Conservation (phyloP, 2,797 vertebrate genomes). For the Sphenopsis melanotis region DNA sequence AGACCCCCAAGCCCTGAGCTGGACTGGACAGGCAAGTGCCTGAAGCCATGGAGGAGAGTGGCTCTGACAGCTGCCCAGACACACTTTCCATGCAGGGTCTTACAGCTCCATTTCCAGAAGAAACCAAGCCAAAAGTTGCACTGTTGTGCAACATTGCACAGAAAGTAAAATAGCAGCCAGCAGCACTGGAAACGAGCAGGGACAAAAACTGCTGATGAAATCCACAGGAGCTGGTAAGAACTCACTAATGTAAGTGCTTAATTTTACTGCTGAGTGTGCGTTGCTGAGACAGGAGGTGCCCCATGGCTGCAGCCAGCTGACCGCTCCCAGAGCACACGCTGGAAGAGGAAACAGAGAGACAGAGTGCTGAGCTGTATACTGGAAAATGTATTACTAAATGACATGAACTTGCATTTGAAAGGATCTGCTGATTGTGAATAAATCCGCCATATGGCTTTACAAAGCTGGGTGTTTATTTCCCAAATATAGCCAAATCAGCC, state of each 20-base stretch:
- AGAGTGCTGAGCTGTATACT: constrained; percentile 31
- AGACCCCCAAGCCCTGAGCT: neutral
- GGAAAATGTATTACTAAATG: constrained; percentile 52
- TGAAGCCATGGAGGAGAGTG: accelerated
- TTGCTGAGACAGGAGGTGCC: constrained; percentile 14
- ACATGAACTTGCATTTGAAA: constrained; percentile 48
- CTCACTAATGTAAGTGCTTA: constrained; percentile 11
- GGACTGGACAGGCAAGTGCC: neutral
- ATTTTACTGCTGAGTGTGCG: neutral
- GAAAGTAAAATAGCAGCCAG: neutral
- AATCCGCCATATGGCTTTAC: constrained; percentile 44
- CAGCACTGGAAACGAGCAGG: neutral
- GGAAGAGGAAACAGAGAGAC: neutral
- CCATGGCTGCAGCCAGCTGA: neutral
- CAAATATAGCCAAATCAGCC: constrained; percentile 55
- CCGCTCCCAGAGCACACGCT: neutral
- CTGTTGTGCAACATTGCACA: neutral
- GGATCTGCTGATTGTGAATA: constrained; percentile 58
- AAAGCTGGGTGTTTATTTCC: constrained; percentile 48
- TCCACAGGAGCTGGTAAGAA: constrained; percentile 2
- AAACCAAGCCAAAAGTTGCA: neutral
- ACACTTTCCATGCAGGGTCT: accelerated
- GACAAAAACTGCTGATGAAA: neutral
- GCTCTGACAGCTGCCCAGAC: neutral
- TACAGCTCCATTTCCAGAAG: neutral